Percentiles rank a stretch among this genome's conserved stretches.
These are phyloP conservation scores for Leptestheria dahalacensis DNA, from an alignment of 1,140 invertebrate genomes.

Conservation along the genomic window DNA sequence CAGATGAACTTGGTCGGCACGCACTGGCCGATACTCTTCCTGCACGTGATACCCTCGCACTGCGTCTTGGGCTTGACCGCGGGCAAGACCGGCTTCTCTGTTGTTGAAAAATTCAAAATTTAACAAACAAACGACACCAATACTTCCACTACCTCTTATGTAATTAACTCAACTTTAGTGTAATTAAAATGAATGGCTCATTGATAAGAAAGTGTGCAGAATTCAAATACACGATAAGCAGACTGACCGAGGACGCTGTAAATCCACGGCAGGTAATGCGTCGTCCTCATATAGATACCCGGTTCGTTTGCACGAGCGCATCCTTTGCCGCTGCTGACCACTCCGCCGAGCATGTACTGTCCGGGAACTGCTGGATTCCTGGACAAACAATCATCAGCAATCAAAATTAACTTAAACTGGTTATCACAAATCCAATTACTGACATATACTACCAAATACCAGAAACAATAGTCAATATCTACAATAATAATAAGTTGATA, in stretches of 20 bases:
- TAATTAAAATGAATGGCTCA: conserved; percentile 1
- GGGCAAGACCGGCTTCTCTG: conserved; percentile 24
- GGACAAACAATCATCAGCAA: conserved; percentile 6
- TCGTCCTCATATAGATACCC: conserved; percentile 66
- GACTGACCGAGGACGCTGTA: conserved; percentile 29
- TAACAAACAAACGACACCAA: not conserved
- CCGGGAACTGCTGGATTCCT: conserved; percentile 14
- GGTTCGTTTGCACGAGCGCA: conserved; percentile 57
- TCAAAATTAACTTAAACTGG: not conserved
- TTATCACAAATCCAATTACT: not conserved
- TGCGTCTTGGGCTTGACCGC: conserved; percentile 35
- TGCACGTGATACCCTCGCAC: conserved; percentile 53
- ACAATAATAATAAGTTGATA: too few species aligned
- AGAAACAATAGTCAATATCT: too few species aligned
- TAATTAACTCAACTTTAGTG: conserved; percentile 6
- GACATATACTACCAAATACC: not conserved
- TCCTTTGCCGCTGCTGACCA: conserved; percentile 60
- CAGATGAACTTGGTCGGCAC: conserved; percentile 45
- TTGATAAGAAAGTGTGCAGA: too few species aligned
- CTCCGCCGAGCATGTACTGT: conserved; percentile 51
- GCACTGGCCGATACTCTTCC: conserved; percentile 40
- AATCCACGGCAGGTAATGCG: conserved; percentile 57
- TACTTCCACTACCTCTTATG: not conserved
- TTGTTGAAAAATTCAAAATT: not conserved
- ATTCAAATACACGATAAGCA: too few species aligned